These are phyloP conservation scores for Oedothorax gibbosus DNA, from an alignment of 1,140 invertebrate species.

Conservation along the genomic window DNA sequence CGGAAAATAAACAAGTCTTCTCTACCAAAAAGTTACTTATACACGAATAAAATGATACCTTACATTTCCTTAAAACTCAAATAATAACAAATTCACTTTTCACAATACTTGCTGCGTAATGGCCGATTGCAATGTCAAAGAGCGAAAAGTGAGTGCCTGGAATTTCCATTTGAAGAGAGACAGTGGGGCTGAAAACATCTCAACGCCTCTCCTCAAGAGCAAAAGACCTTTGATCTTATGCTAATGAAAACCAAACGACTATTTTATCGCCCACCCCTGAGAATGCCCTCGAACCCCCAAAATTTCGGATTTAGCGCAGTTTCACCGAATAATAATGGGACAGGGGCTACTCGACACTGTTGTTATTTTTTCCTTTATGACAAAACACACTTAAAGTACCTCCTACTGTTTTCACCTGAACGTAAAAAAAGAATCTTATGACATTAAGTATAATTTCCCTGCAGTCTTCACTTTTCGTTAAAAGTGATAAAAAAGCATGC, in stretches of 20 bases:
- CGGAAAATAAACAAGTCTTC: no score
- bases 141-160: not conserved
- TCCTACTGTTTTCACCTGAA: not conserved
- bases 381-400: slow-evolving; percentile 2
- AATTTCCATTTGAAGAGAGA: not conserved
- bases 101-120: not conserved
- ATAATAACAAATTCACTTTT: no score
- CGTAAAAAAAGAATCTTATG: no score
- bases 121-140: not conserved
- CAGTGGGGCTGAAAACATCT: not conserved
- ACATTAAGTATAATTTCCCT: no score
- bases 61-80: no score
- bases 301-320: slow-evolving; percentile 14
- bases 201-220: not conserved
- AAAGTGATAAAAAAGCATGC: no score
- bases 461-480: no score
- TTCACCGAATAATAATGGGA: slow-evolving; percentile 35
- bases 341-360: slow-evolving; percentile 16
- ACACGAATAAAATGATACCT: no score
- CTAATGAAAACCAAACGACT: slow-evolving; percentile 39
- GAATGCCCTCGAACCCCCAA: not conserved
- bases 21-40: no score
- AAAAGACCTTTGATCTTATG: slow-evolving; percentile 39
- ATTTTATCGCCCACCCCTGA: slow-evolving; percentile 10
- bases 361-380: not conserved